These are phyloP conservation scores for Henricia sp. DNA, from an alignment of 53 echinoderm and acorn worm species.

Conservation along the genomic window DNA sequence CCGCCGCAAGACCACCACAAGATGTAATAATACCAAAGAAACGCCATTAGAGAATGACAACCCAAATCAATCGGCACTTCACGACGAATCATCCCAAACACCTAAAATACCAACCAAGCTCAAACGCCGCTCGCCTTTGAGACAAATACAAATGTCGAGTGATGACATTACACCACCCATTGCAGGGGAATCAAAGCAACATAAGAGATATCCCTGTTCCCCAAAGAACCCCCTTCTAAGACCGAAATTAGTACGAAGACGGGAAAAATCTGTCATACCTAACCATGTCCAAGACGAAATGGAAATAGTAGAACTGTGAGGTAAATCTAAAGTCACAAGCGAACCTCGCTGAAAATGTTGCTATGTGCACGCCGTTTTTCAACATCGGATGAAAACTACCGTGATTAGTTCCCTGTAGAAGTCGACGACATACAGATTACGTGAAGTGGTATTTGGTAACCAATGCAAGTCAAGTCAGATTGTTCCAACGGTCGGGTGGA, in stretches of 20 bases:
- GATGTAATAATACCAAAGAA: constrained; percentile 34
- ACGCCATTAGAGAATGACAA: constrained; percentile 38
- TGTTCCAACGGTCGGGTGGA: too few relatives aligned
- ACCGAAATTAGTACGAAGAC: constrained; percentile 36
- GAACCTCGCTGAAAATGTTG: not conserved
- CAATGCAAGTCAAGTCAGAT: too few relatives aligned
- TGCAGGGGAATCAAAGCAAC: constrained; percentile 35
- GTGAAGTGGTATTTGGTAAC: not conserved
- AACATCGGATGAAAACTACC: too few relatives aligned
- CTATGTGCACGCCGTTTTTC: not conserved
- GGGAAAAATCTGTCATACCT: constrained; percentile 57
- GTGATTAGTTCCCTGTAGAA: not conserved
- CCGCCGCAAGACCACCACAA: not conserved
- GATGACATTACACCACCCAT: constrained; percentile 5
- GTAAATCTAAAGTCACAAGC: not conserved
- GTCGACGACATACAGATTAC: not conserved
- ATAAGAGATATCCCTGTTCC: constrained; percentile 80
- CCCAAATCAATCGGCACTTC: constrained; percentile 14
- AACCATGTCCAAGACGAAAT: constrained; percentile 67
- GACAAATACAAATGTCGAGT: constrained; percentile 36
- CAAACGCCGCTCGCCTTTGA: constrained; percentile 52
- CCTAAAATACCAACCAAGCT: constrained; percentile 29
- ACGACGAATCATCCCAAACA: constrained; percentile 13
- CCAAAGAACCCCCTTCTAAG: constrained; percentile 76
- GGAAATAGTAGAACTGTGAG: constrained; percentile 43